Base-by-base conservation (phyloP, 1,140 invertebrate genomes). In the Bombus huntii region DNA sequence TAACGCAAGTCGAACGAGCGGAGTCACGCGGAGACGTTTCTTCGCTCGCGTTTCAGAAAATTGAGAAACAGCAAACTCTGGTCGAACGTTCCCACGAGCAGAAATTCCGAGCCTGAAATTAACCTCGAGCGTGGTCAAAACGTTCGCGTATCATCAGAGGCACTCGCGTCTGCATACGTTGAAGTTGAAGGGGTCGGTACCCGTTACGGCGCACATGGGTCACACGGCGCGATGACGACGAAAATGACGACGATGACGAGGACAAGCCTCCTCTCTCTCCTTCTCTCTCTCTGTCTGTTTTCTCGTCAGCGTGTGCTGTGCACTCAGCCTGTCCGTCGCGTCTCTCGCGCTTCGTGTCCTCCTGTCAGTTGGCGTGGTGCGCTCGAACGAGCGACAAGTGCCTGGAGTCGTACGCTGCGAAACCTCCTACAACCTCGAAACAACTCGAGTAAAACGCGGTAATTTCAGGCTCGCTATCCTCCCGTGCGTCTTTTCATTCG, bases 361-460 rank as follows among this genome's bases (percentile, higher is more conserved):
- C 57, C 57, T 88, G 87, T 88, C 88, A 89, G 88, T 89, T 77
- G 12, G 68, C 87, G 77, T 86, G 76, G 87, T 47, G 87, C 87
- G 87, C 87, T 88, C 84, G 87, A 72, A 74, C 87, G 87, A 89
- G 88, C 76, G 84, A n/a, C 70, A 73, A 81, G 89, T 77, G 88
- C 72, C 57, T 47, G 66, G 34, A 31, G 47, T 57, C 31, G 47
- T 53, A 6, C 53, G 75, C 31, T 42, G n/a, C 10, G 66, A 31
- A 81, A 42, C 10, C 18, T 8, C 18, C 10, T 53, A 53, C 47
- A 53, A 53, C 22, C 22, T 18, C 13, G 22, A 37, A 37, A 3
- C 66, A 28, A 39, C 0, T 39, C 37, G 68, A 39, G 37, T 12
- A 42, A 73, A n/a, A 42, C 39, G 18, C 39, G 25, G 6, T 3